These are phyloP conservation scores for Pristionchus mayeri DNA, from an alignment of 2,888 invertebrate species.

Conservation along the genomic window DNA sequence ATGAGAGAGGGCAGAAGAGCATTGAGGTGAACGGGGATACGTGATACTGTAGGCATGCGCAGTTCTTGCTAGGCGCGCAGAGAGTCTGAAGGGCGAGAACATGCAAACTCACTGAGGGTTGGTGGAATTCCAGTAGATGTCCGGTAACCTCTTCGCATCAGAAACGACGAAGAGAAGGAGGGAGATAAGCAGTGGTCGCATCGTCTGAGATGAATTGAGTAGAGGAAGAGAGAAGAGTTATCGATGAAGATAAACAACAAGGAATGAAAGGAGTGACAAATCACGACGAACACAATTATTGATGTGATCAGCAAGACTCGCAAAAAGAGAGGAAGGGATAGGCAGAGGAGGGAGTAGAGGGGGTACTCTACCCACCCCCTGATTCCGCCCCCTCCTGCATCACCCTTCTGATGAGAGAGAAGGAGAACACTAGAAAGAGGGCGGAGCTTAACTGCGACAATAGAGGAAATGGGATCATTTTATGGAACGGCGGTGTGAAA, in stretches of 20 bases:
- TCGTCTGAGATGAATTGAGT: not conserved
- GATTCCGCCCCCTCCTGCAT: not conserved
- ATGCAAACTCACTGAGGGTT: conserved; percentile 35
- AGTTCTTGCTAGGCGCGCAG: not conserved
- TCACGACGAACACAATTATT: too few species aligned
- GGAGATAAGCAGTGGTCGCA: not conserved
- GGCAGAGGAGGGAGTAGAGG: not conserved
- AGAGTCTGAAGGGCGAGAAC: not conserved
- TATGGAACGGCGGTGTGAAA: conserved; percentile 21
- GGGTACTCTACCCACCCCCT: conserved; percentile 15
- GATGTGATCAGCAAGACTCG: not conserved
- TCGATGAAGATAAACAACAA: not conserved
- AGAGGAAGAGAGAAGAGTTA: not conserved
- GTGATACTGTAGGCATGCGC: not conserved
- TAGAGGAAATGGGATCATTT: conserved; percentile 1
- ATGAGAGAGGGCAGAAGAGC: not conserved
- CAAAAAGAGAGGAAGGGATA: not conserved
- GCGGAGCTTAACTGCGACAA: not conserved
- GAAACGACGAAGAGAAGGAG: not conserved
- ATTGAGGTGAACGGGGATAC: not conserved
- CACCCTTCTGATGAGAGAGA: not conserved
- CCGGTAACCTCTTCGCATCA: conserved; percentile 11
- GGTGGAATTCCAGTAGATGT: conserved; percentile 41
- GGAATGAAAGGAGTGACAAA: not conserved
- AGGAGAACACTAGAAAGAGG: conserved; percentile 3